phyloP scores from a whole-genome alignment of 35 echinoderm and acorn worm species.

The Heliocidaris erythrogramma region DNA sequence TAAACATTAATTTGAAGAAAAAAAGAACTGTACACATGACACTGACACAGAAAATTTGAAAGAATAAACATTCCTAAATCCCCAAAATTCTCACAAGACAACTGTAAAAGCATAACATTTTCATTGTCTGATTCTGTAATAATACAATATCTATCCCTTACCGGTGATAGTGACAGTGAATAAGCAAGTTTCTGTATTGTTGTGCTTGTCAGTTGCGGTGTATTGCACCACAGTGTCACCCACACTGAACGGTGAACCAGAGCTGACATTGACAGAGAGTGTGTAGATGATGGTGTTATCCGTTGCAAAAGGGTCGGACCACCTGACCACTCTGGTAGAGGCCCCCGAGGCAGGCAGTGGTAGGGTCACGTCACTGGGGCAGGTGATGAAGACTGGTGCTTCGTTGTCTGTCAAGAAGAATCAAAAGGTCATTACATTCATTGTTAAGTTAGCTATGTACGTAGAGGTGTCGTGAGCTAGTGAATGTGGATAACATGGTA shows the following conservation, averaged over 20 bases:
- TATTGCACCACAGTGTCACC: conserved; percentile 60
- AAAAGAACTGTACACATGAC: no score
- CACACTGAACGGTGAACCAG: conserved; percentile 19
- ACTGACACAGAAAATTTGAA: no score
- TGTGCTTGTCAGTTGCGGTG: conserved; percentile 21
- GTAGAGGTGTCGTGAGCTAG: neutral
- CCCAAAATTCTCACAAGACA: no score
- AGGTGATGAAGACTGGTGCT: conserved; percentile 28
- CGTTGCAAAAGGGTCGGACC: neutral
- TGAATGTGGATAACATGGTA: neutral
- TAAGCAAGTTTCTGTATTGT: conserved; percentile 43
- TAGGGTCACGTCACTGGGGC: neutral
- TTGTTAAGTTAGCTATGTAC: neutral
- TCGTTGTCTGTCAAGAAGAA: neutral
- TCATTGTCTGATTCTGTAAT: neutral
- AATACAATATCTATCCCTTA: conserved; percentile 15
- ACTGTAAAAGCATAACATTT: no score
- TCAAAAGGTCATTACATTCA: neutral
- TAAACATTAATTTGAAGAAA: no score
- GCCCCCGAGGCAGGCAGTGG: neutral
- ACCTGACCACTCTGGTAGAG: conserved; percentile 5
- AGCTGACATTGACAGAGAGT: neutral
- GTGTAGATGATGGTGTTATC: conserved; percentile 31
- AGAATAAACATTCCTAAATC: no score
- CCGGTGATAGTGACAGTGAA: conserved; percentile 63